Percentiles rank a stretch among this genome's conserved stretches.
Conservation (phyloP, 2,113 vertebrate species). For the Cyrtonyx montezumae region DNA sequence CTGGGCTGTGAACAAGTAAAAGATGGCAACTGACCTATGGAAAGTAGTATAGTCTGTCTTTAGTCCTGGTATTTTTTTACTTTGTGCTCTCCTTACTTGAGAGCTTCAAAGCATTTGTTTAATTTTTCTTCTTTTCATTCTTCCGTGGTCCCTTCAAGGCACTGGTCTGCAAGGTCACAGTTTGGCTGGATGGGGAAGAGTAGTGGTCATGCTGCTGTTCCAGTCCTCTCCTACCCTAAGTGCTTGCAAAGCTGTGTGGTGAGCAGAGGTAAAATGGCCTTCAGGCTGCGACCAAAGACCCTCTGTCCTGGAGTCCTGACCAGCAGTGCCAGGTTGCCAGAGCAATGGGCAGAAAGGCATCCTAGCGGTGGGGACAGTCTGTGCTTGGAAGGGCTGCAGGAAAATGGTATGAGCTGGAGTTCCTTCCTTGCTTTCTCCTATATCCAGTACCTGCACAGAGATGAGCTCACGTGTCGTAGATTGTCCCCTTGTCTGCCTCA, state of each 20-base stretch:
- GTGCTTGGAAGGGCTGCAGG: background rate
- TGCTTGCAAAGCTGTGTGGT: no score
- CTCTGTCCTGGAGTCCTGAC: no score
- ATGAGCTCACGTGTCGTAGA: background rate
- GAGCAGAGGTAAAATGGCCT: no score
- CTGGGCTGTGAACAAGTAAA: background rate
- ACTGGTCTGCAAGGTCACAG: fast-evolving
- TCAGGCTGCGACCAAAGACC: no score
- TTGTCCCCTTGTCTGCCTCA: background rate
- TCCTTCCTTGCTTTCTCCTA: background rate
- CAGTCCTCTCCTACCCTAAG: no score
- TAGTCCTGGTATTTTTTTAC: background rate
- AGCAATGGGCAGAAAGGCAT: no score
- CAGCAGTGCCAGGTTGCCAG: no score
- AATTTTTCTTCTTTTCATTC: background rate
- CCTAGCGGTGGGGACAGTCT: background rate
- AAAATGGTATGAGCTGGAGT: background rate
- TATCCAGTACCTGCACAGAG: background rate
- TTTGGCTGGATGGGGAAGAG: background rate
- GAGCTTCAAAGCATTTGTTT: background rate
- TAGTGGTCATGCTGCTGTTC: background rate
- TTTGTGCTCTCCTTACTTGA: background rate
- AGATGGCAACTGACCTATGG: background rate
- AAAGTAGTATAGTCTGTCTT: background rate
- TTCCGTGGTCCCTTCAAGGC: background rate